Evolutionary conservation across 2,113 vertebrate genomes (phyloP).

Genomic region (Grammomys dolichurus): DNA sequence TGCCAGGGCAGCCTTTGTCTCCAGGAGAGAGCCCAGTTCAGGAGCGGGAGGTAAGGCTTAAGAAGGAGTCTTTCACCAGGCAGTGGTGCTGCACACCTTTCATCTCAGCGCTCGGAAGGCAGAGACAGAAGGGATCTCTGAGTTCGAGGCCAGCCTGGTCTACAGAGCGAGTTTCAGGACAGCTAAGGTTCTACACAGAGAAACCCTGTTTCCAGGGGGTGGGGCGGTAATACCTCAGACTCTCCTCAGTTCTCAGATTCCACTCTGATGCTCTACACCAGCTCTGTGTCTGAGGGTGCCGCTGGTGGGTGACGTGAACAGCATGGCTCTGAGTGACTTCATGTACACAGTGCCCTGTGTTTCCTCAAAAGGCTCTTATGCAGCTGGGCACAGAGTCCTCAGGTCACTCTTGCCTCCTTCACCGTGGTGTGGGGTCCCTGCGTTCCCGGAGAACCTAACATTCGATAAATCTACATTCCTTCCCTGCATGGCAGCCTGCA

Average conservation of each 20-base stretch:
- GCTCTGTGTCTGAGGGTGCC: background rate
- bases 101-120: too few relatives aligned
- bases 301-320: background rate
- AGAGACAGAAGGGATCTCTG: too few relatives aligned
- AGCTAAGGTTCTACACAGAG: too few relatives aligned
- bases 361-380: fast-evolving
- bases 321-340: background rate
- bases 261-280: background rate
- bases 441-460: fast-evolving
- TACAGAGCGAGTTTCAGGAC: too few relatives aligned
- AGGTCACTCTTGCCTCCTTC: background rate
- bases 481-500: background rate
- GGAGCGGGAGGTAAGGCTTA: background rate
- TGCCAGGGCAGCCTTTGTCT: background rate
- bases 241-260: background rate
- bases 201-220: too few relatives aligned
- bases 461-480: fast-evolving
- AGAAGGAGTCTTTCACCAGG: too few relatives aligned
- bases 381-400: background rate
- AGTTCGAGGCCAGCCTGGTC: too few relatives aligned
- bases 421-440: background rate
- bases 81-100: too few relatives aligned
- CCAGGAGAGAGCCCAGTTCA: background rate
- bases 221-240: background rate
- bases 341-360: background rate